These are phyloP conservation scores for Neolamprologus cancellatus DNA, from an alignment of 2,113 vertebrate species.

Conservation along the genomic window DNA sequence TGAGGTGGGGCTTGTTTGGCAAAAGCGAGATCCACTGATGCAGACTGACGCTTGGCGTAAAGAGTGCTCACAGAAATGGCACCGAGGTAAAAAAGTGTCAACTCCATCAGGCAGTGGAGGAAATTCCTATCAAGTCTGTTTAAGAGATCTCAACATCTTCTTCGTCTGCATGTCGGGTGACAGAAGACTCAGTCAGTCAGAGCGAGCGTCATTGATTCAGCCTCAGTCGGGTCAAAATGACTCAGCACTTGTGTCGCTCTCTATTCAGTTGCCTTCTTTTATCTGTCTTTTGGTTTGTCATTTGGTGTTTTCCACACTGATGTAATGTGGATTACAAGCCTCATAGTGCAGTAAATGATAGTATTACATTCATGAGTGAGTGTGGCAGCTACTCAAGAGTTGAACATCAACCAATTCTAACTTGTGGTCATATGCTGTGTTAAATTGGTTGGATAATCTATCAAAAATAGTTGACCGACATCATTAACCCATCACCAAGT, in stretches of 20 bases:
- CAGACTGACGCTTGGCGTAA: slow-evolving; percentile 49
- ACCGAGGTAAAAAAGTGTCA: slow-evolving; percentile 49
- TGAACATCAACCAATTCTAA: background rate
- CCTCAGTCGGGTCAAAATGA: slow-evolving; percentile 18
- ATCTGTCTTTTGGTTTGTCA: background rate
- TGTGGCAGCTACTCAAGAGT: background rate
- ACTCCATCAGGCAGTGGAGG: slow-evolving; percentile 42
- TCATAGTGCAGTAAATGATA: background rate
- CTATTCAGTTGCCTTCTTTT: background rate
- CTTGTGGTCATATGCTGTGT: background rate
- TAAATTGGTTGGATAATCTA: background rate
- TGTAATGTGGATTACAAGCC: background rate
- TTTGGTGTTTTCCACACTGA: background rate
- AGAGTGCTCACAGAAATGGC: slow-evolving; percentile 44
- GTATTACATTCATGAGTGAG: background rate
- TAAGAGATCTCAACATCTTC: slow-evolving; percentile 16
- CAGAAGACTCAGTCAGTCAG: slow-evolving; percentile 10
- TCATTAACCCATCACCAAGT: background rate
- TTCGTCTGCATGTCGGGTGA: slow-evolving; percentile 10
- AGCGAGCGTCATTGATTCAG: background rate
- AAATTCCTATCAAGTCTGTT: slow-evolving; percentile 49
- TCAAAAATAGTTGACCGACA: accelerated
- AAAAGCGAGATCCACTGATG: slow-evolving; percentile 33
- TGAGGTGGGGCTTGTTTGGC: slow-evolving; percentile 13
- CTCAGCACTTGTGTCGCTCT: slow-evolving; percentile 28